Evolutionary conservation across 2,888 invertebrate genomes (phyloP).

Genomic region (Hirtodrosophila histrioides): DNA sequence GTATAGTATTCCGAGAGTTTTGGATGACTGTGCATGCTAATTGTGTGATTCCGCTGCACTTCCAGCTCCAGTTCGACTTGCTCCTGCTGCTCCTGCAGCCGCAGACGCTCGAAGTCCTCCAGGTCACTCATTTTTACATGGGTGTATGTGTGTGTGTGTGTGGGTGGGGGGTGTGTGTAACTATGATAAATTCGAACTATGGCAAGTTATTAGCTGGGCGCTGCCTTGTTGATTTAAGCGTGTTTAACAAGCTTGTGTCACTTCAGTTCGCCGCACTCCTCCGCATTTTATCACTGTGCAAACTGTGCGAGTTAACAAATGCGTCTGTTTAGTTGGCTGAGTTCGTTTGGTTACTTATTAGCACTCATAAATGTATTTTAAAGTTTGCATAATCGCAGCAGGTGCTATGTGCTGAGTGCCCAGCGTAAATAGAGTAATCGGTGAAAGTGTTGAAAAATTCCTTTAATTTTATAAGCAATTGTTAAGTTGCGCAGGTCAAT

Average conservation of each 20-base stretch:
- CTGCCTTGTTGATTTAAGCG: conserved; percentile 21
- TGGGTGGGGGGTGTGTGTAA: not conserved
- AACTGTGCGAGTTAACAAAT: conserved; percentile 25
- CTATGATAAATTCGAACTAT: conserved; percentile 51
- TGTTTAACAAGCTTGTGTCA: conserved; percentile 22
- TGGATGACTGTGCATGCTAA: conserved; percentile 67
- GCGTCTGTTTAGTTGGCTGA: conserved; percentile 10
- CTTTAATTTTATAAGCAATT: no score
- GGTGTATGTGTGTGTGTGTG: conserved; percentile 3
- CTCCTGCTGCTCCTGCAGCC: conserved; percentile 33
- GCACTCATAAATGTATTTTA: conserved; percentile 34
- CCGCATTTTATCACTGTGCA: conserved; percentile 56
- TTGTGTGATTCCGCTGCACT: conserved; percentile 41
- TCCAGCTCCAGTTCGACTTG: conserved; percentile 34
- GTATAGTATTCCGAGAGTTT: conserved; percentile 76
- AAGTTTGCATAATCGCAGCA: conserved; percentile 37
- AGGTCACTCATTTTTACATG: conserved; percentile 38
- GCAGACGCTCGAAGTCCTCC: conserved; percentile 42
- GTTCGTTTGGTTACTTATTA: conserved; percentile 6
- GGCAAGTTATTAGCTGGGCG: conserved; percentile 50
- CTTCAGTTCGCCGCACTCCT: conserved; percentile 37
- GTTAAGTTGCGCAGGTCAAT: no score
- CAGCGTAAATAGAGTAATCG: not conserved
- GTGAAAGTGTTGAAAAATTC: conserved; percentile 39
- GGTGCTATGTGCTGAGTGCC: conserved; percentile 1